Percentiles rank a stretch among this genome's conserved stretches.
Evolutionary conservation across 2,888 invertebrate genomes (phyloP).

Genomic region (Yponomeuta sedellus): DNA sequence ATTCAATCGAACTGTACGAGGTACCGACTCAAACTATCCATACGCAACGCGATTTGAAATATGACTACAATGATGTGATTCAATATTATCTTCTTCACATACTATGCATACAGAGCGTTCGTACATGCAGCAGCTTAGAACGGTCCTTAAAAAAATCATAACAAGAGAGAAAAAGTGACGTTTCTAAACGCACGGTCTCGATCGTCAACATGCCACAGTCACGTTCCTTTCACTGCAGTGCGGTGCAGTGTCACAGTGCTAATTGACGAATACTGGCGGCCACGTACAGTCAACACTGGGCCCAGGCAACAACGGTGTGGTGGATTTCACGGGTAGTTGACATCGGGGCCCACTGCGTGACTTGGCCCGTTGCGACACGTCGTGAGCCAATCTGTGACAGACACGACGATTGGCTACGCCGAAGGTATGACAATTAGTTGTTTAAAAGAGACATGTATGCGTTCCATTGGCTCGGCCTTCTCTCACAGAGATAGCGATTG

Average conservation of each 20-base stretch:
- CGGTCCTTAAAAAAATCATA: too few species aligned
- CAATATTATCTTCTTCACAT: too few species aligned
- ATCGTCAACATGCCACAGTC: not conserved
- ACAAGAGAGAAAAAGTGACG: too few species aligned
- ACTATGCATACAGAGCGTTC: too few species aligned
- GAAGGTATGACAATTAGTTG: not conserved
- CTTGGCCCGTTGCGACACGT: constrained; percentile 1
- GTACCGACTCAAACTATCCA: too few species aligned
- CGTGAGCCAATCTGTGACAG: not conserved
- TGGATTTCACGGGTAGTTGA: constrained; percentile 37
- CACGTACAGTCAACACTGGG: not conserved
- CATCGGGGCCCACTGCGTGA: constrained; percentile 18
- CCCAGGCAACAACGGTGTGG: constrained; percentile 19
- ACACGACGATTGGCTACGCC: not conserved
- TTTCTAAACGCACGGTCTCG: too few species aligned
- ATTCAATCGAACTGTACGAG: too few species aligned
- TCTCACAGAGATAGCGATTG: too few species aligned
- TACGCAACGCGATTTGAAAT: too few species aligned
- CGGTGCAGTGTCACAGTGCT: not conserved
- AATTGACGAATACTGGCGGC: not conserved
- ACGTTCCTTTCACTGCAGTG: not conserved
- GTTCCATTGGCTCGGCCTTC: too few species aligned
- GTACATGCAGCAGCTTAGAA: too few species aligned
- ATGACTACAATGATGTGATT: too few species aligned
- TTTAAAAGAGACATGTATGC: not conserved